These are phyloP conservation scores for Hemichromis elongatus DNA, from an alignment of 2,113 vertebrate species.

Conservation along the genomic window DNA sequence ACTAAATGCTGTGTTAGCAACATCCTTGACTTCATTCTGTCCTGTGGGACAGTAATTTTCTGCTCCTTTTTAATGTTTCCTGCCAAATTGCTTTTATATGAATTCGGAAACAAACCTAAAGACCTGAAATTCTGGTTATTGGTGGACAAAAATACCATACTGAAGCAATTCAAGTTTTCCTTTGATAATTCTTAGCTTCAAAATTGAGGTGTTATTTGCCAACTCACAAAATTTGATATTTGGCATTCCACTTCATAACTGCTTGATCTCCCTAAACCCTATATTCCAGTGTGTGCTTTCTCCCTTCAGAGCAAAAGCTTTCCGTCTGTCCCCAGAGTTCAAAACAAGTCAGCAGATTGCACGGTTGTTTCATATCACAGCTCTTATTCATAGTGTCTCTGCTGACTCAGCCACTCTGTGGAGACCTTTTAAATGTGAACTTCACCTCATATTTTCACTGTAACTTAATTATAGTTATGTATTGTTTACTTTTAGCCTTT, in stretches of 20 bases:
- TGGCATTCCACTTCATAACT: background rate
- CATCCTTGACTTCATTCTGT: background rate
- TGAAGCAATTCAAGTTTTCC: background rate
- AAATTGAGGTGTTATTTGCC: background rate
- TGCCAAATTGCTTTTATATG: background rate
- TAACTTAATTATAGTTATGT: background rate
- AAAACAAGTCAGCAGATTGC: background rate
- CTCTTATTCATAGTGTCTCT: background rate
- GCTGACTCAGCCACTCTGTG: background rate
- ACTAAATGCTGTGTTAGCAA: background rate
- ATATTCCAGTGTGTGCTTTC: background rate
- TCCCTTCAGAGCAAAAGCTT: background rate
- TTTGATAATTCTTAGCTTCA: background rate
- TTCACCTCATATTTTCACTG: background rate
- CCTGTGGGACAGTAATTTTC: background rate
- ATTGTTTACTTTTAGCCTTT: background rate
- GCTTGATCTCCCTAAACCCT: background rate
- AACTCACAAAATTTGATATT: background rate
- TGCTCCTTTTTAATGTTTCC: background rate
- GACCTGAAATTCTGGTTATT: background rate
- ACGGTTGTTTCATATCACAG: background rate
- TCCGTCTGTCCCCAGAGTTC: background rate
- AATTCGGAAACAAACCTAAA: background rate
- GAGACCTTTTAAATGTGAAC: background rate
- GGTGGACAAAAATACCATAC: background rate